Evolutionary conservation across 2,888 invertebrate genomes (phyloP).

Genomic region (Heteromurus nitidus): DNA sequence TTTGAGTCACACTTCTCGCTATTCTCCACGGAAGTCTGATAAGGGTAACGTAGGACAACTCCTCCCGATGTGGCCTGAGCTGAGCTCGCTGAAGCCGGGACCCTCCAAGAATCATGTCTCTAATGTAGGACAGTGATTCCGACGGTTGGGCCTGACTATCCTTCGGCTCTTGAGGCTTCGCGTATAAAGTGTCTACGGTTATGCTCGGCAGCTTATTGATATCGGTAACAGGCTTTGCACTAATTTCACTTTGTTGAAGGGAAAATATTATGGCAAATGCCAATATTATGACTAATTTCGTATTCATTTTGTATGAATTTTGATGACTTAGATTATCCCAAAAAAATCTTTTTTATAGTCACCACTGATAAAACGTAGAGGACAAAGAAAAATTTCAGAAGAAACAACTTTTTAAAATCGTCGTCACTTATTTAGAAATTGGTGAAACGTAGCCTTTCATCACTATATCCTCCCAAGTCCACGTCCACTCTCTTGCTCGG

Average conservation of each 20-base stretch:
- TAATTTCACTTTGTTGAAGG: not conserved
- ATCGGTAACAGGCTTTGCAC: constrained; percentile 33
- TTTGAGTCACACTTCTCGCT: constrained; percentile 31
- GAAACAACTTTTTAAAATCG: too few species aligned
- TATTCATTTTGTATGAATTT: constrained; percentile 19
- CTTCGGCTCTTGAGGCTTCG: not conserved
- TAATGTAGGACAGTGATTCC: constrained; percentile 18
- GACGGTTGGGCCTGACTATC: constrained; percentile 10
- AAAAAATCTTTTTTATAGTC: not conserved
- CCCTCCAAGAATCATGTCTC: constrained; percentile 20
- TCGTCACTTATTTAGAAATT: not conserved
- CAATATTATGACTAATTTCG: not conserved
- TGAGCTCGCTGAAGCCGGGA: too few species aligned
- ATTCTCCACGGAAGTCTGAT: constrained; percentile 56
- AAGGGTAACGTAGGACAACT: constrained; percentile 32
- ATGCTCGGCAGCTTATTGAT: constrained; percentile 53
- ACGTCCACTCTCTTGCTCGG: not conserved
- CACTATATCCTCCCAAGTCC: too few species aligned
- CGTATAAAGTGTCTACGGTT: constrained; percentile 49
- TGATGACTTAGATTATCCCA: not conserved
- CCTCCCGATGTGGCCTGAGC: not conserved
- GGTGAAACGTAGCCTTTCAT: constrained; percentile 11
- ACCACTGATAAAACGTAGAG: not conserved
- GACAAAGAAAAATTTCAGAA: not conserved
- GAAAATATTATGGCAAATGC: not conserved